Base-by-base conservation (phyloP, 2,888 invertebrate species). In the Gymnocheta viridis region DNA sequence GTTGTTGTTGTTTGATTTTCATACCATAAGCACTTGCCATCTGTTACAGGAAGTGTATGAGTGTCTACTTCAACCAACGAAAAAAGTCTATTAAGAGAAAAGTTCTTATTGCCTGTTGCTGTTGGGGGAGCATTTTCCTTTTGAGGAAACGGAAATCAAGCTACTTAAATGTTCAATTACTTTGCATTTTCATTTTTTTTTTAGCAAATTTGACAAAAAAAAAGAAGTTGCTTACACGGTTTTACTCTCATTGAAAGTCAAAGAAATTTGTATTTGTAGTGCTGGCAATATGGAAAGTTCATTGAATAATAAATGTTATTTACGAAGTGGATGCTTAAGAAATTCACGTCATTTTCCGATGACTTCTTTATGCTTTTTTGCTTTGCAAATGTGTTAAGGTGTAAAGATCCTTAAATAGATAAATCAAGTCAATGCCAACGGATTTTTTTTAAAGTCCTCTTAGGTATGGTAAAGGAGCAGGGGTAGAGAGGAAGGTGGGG, bases 161-260 rank as follows among this genome's bases (percentile, higher is more conserved):
- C 83, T 77, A 84, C 83, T 84, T 81, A 77, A 80, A 73, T 77
- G 80, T 81, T 80, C 80, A 77, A 84, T 84, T 83, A 76, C 60
- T 80, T 83, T 35, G 54, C 70, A 80, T 32, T 27, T 70, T n/a
- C n/a, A n/a, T n/a, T n/a, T 66, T 70, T 38, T 70, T 70, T 83
- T n/a, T 5, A 17, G 10, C 9, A 29, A 29, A 1, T 22, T 32
- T 5, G 6, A 51, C 35, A 17, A 10, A 12, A 58, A 41, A 51
- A 10, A 74, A 62, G 41, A 62, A 27, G 17, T 17, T 62, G 14
- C 19, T 58, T 60, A 12, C 12, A 35, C n/a, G 44, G 4, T 56
- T 54, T 32, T 44, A 19, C 10, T 19, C 27, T 54, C 5, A 38
- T 41, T 19, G 38, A 51, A 41, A 19, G 29, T 64, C 29, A 72